Percentiles rank a stretch among this genome's conserved stretches.
Conservation (phyloP, 2,888 invertebrate genomes). For the Eilema depressum region DNA sequence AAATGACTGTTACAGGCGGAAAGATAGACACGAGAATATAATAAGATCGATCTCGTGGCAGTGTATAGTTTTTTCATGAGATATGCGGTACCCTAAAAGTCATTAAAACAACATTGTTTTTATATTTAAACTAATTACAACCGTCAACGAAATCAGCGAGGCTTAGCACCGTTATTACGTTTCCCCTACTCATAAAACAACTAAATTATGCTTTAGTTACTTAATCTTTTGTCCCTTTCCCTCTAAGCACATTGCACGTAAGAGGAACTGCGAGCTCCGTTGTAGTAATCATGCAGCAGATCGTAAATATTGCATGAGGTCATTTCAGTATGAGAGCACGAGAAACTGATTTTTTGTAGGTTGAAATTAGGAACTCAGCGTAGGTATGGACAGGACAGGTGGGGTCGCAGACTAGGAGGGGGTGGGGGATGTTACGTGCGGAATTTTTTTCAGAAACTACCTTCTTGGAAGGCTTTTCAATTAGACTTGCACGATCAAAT, state of each 20-base stretch:
- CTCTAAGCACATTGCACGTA: neutral
- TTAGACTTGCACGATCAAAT: too few relatives aligned
- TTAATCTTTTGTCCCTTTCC: neutral
- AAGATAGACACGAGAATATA: too few relatives aligned
- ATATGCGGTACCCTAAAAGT: neutral
- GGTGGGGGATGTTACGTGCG: too few relatives aligned
- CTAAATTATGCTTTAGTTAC: conserved; percentile 2
- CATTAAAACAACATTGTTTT: conserved; percentile 12
- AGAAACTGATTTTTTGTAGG: neutral
- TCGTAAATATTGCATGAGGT: neutral
- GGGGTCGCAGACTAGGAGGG: too few relatives aligned
- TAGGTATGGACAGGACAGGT: neutral
- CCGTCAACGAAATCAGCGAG: conserved; percentile 15
- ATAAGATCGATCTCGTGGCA: neutral
- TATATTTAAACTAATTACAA: conserved; percentile 11
- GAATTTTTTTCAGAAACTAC: too few relatives aligned
- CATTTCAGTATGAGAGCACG: neutral
- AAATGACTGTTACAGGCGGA: too few relatives aligned
- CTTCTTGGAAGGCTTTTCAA: too few relatives aligned
- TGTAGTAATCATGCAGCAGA: neutral
- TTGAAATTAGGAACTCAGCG: too few relatives aligned
- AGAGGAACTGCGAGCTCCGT: neutral
- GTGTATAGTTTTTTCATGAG: neutral
- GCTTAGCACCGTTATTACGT: conserved; percentile 38
- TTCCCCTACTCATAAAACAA: conserved; percentile 1